A percentile compares a stretch with the other conserved stretches of the same genome.
Evolutionary conservation across 2,797 vertebrate species (phyloP).

Genomic region (Mormyrops boulengeri): DNA sequence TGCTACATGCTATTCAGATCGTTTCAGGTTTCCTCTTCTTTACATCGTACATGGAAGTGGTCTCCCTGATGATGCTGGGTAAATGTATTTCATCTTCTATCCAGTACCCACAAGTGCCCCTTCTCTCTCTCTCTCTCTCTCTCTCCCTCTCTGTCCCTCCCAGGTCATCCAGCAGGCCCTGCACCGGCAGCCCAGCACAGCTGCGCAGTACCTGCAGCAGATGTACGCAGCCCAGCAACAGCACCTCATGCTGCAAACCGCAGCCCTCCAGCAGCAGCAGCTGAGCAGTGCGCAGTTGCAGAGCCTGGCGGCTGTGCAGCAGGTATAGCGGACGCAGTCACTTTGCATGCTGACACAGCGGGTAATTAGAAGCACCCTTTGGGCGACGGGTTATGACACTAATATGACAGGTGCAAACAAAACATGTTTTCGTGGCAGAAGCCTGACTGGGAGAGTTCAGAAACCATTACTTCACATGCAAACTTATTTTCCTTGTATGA

Average conservation of each 20-base stretch:
- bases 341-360: neutral
- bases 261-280: slow-evolving; percentile 88
- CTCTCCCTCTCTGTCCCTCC: neutral
- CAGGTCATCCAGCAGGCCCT: slow-evolving; percentile 95
- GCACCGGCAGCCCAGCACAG: slow-evolving; percentile 85
- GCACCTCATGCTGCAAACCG: slow-evolving; percentile 91
- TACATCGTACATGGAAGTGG: neutral
- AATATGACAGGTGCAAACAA: neutral
- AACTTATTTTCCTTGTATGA: neutral
- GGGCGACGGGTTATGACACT: neutral
- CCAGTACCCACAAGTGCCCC: neutral
- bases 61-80: neutral
- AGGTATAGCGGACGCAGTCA: slow-evolving; percentile 54
- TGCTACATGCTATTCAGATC: neutral
- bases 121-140: neutral
- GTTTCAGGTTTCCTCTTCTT: neutral
- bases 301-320: slow-evolving; percentile 85
- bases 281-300: slow-evolving; percentile 88
- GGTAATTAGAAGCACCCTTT: neutral
- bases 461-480: neutral
- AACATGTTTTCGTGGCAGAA: neutral
- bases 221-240: slow-evolving; percentile 98
- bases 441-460: neutral
- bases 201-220: slow-evolving; percentile 96
- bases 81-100: neutral